Conservation (phyloP, 1,140 invertebrate genomes). For the Drosophila suzukii region DNA sequence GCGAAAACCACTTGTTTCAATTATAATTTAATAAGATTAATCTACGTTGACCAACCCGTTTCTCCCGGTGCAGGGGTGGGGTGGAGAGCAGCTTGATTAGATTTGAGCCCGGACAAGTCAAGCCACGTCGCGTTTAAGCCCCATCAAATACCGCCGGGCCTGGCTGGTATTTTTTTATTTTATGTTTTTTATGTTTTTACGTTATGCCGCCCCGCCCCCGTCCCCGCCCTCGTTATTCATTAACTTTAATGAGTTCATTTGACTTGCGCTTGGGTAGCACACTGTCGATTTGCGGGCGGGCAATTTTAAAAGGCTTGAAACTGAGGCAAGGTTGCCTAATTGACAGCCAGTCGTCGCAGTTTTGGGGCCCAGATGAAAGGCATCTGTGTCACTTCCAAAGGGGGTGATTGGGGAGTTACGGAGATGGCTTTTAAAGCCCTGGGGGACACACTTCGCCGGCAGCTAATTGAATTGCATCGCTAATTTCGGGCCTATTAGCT, state of each 20-base stretch:
- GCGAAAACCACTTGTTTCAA: neutral
- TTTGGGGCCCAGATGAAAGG: conserved; percentile 42
- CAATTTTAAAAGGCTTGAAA: conserved; percentile 77
- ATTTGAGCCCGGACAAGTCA: conserved; percentile 23
- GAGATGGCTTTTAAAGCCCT: conserved; percentile 3
- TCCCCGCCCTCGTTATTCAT: conserved; percentile 65
- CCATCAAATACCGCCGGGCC: conserved; percentile 60
- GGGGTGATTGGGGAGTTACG: neutral
- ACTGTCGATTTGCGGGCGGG: conserved; percentile 57
- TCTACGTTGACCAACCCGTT: conserved; percentile 12
- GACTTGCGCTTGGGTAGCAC: neutral
- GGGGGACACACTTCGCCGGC: conserved; percentile 18
- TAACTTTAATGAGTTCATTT: conserved; percentile 79
- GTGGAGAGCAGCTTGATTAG: conserved; percentile 25
- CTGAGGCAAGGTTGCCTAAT: conserved; percentile 67
- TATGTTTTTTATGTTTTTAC: conserved; percentile 27
- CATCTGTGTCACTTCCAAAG: conserved; percentile 30
- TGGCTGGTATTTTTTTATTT: neutral
- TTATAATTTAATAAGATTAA: conserved; percentile 21
- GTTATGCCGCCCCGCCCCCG: conserved; percentile 4
- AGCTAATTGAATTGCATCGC: conserved; percentile 70
- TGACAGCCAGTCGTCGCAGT: conserved; percentile 47
- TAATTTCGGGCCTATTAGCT: conserved; percentile 74
- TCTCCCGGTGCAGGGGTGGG: conserved; percentile 12
- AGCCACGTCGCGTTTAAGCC: conserved; percentile 49